phyloP scores from a whole-genome alignment of 2,113 vertebrate genomes.

The Nansenia antarctica region DNA sequence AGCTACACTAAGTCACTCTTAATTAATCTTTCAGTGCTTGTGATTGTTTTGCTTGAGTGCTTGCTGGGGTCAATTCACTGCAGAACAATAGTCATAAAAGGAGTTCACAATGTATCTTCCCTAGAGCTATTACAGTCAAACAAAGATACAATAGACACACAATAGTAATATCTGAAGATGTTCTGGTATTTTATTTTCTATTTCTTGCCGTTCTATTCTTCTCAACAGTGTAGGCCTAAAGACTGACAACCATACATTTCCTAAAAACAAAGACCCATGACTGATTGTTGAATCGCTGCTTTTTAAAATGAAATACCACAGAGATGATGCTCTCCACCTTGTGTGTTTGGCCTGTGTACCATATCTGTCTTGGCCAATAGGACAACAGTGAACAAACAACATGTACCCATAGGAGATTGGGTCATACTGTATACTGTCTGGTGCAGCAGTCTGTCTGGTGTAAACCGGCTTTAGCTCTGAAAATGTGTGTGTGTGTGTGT shows the following conservation, averaged over 20 bases:
- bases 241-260: slow-evolving; percentile 45
- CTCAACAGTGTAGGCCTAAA: slow-evolving; percentile 13
- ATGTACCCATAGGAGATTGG: too few species aligned
- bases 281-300: too few species aligned
- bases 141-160: slow-evolving; percentile 19
- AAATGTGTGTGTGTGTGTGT: too few species aligned
- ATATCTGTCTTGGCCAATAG: not conserved
- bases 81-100: slow-evolving; percentile 46
- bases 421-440: too few species aligned
- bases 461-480: too few species aligned
- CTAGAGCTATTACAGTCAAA: slow-evolving; percentile 6
- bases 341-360: not conserved
- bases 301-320: too few species aligned
- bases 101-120: slow-evolving; percentile 15
- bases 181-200: slow-evolving; percentile 7
- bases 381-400: too few species aligned
- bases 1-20: slow-evolving; percentile 45
- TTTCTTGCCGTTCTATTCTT: slow-evolving; percentile 38
- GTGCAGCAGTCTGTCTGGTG: too few species aligned
- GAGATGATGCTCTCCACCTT: too few species aligned
- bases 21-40: slow-evolving; percentile 56
- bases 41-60: slow-evolving; percentile 48
- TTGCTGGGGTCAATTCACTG: slow-evolving; percentile 49
- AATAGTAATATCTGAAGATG: not conserved
- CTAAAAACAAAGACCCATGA: slow-evolving; percentile 48